These are phyloP conservation scores for Deilephila porcellus DNA, from an alignment of 2,888 invertebrate genomes.

Conservation along the genomic window DNA sequence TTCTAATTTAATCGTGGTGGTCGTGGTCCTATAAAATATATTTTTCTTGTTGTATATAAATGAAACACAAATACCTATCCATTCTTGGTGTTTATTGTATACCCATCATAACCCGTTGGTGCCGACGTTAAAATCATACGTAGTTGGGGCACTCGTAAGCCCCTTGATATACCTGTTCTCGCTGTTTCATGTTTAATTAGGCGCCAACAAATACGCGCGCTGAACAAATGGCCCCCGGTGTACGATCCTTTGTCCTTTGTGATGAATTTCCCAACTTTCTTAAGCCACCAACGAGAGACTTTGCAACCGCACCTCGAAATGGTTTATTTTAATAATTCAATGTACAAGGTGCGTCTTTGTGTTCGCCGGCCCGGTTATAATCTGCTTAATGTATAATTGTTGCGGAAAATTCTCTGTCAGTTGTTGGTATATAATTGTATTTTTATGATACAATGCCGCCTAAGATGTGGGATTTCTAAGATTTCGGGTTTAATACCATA, in stretches of 20 bases:
- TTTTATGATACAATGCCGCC: neutral
- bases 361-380: constrained; percentile 39
- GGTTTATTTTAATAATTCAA: constrained; percentile 76
- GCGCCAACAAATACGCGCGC: constrained; percentile 79
- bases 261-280: constrained; percentile 77
- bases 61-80: neutral
- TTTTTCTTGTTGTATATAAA: no score
- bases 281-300: constrained; percentile 69
- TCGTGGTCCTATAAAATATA: no score
- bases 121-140: constrained; percentile 30
- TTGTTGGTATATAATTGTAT: neutral
- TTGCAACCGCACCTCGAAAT: constrained; percentile 69
- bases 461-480: neutral
- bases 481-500: no score
- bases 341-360: constrained; percentile 46
- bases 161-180: constrained; percentile 61
- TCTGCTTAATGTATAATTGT: neutral
- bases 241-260: constrained; percentile 77
- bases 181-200: constrained; percentile 80
- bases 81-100: constrained; percentile 7
- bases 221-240: constrained; percentile 77
- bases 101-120: constrained; percentile 1
- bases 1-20: no score
- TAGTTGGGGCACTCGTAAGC: constrained; percentile 44
- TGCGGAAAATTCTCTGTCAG: neutral